Base-by-base conservation (phyloP, 2,113 vertebrate species). In the Hypocryptadius cinnamomeus region DNA sequence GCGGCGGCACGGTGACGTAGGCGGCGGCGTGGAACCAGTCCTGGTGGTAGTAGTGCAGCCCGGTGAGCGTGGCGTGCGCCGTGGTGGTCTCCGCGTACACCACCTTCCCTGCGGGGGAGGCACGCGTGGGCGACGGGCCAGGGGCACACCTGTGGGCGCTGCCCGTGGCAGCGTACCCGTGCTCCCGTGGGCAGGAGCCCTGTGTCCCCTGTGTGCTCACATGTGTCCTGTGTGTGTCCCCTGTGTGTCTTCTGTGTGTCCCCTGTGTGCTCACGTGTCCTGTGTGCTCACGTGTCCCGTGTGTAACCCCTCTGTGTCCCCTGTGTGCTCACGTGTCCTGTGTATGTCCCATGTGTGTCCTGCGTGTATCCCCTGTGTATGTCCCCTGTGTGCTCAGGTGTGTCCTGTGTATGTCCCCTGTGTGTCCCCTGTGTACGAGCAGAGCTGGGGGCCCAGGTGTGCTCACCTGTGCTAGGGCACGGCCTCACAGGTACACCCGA, bases 31-130 rank as follows among this genome's bases (percentile, higher is more conserved):
- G 98, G 79, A 97, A 98, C 99, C 99, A 99, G 97, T 99, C 99
- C 98, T 99, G 99, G 94, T 99, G 99, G 84, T 99, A 99, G 97
- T 99, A 99, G 97, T 99, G 98, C 77, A 99, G 95, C 66, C 99
- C 99, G 1, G 98, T 99, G 96, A 99, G 98, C 8, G 99, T 99
- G 42, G 99, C 96, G 13, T 99, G 99, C 2, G 99, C 99, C 3
- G 98, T 99, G 96, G 98, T 99, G 1, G 99, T 99, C 97, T 99
- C 99, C 0, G 98, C 99, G 5, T 99, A 98, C 83, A 99, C 98
- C 59, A 98, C 98, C 92, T 99, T 99, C 85, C 99, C 99, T 99
- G 97, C 89, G 21, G 87, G 81, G 1, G n/a, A 50, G 64, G 45
- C 56, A 39, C 6, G 5, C 3, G 25, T 28, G 66, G 11, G 77